Conservation (phyloP, 2,797 vertebrate species). For the Tragopan temminckii region DNA sequence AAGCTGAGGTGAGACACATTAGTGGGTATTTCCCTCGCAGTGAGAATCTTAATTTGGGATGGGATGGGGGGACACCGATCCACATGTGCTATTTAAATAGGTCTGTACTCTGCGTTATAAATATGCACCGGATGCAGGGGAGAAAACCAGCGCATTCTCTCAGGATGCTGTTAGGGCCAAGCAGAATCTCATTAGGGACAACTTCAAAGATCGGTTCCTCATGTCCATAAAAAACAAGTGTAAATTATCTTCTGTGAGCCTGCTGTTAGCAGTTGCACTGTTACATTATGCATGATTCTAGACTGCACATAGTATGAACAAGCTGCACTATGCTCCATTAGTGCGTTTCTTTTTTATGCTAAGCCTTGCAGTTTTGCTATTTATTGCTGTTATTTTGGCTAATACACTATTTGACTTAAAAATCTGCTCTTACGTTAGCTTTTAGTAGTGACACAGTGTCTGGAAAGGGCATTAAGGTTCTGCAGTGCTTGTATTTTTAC, state of each 20-base stretch:
- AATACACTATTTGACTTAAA: constrained; percentile 64
- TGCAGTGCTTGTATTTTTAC: constrained; percentile 16
- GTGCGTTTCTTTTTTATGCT: constrained; percentile 62
- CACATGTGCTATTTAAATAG: constrained; percentile 74
- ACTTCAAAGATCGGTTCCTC: constrained; percentile 86
- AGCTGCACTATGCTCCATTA: constrained; percentile 48
- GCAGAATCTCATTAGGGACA: constrained; percentile 86
- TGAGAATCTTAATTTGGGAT: constrained; percentile 35
- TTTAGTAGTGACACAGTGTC: constrained; percentile 12
- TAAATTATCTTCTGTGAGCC: constrained; percentile 86
- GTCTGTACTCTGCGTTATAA: constrained; percentile 77
- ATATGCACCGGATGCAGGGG: constrained; percentile 78
- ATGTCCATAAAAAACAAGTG: constrained; percentile 86
- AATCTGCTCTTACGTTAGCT: constrained; percentile 55
- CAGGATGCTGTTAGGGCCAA: constrained; percentile 85
- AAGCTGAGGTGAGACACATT: constrained; percentile 56
- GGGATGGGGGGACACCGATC: constrained; percentile 41
- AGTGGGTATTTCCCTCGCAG: constrained; percentile 40
- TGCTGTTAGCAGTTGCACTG: constrained; percentile 83
- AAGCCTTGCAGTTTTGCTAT: constrained; percentile 70
- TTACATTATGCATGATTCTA: constrained; percentile 85
- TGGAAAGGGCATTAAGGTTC: constrained; percentile 47
- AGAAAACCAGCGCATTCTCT: constrained; percentile 79
- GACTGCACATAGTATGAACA: constrained; percentile 65
- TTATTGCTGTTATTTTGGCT: constrained; percentile 70